phyloP scores from a whole-genome alignment of 2,797 vertebrate genomes.

The Enoplosus armatus region DNA sequence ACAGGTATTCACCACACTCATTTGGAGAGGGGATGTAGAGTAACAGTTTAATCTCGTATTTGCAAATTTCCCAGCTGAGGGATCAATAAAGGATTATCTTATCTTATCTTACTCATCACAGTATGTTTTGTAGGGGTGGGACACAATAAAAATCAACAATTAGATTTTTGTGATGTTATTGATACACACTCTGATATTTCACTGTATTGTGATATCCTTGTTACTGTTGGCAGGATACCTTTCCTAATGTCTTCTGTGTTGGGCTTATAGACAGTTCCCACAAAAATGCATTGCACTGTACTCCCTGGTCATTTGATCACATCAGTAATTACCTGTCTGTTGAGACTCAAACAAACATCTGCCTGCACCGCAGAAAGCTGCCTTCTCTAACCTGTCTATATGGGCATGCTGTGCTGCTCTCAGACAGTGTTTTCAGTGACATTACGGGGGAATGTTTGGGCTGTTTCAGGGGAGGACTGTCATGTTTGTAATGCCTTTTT shows the following conservation, averaged over 20 bases:
- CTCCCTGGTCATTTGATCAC: conserved; percentile 38
- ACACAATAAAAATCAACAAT: neutral
- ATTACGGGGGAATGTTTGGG: conserved; percentile 29
- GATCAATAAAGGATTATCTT: too few relatives aligned
- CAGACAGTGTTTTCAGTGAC: conserved; percentile 8
- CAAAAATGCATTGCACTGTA: conserved; percentile 5
- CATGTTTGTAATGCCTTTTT: conserved; percentile 18
- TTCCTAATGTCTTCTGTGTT: neutral
- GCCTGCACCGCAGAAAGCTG: conserved; percentile 54
- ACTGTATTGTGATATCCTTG: neutral
- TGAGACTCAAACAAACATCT: conserved; percentile 64
- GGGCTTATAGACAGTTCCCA: conserved; percentile 8
- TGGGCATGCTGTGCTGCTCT: conserved; percentile 45
- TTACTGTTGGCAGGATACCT: neutral
- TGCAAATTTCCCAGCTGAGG: too few relatives aligned
- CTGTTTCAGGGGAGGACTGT: conserved; percentile 19
- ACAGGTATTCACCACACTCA: conserved; percentile 29
- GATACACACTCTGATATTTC: neutral
- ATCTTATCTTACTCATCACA: conserved; percentile 47
- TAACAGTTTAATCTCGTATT: conserved; percentile 51
- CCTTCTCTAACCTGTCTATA: conserved; percentile 39
- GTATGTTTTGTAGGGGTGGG: neutral
- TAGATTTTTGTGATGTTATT: neutral
- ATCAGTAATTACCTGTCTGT: conserved; percentile 54
- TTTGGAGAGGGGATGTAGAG: conserved; percentile 20